Base-by-base conservation (phyloP, 2,888 invertebrate species). In the Chesias legatella region DNA sequence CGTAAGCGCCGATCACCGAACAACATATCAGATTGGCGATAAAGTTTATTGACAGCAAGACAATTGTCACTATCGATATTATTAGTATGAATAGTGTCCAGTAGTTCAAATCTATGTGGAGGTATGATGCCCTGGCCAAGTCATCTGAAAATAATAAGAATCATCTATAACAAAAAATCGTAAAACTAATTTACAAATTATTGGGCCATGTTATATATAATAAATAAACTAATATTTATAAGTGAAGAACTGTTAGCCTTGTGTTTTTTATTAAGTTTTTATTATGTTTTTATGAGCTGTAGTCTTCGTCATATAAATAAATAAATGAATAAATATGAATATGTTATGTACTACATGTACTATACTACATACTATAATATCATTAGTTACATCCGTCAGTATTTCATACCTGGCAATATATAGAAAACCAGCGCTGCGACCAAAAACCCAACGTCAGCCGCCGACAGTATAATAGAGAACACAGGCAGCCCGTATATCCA, bases 1-100 rank as follows among this genome's bases (percentile, higher is more conserved):
- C 85, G 67, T 91, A 94, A 6, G 92, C 85, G 30, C 94, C 94
- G 20, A 94, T 70, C 7, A 93, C 63, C 1, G 90, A 85, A 54
- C 92, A 91, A 36, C 90, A 90, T 1, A 93, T 51, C n/a, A 93
- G 90, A 62, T 91, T 91, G 0, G 91, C 89, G 48, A 83, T 60
- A 51, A 85, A 80, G 0, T 90, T 86, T 33, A 89, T 76, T 0
- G 88, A 73, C 0, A 90, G 70, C 1, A 91, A 65, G 3, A 89
- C 30, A 3, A 91, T 53, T 0, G 90, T 77, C 0, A 90, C 67
- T 6, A 90, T 34, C 0, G 92, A 43, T 49, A 89, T 79, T 9
- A 91, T 77, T 26, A 88, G 66, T 0, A 83, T 43, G 64, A 93
- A 93, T 6, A 91, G 60, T 1, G 88, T 58, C 92, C 94, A 94